Evolutionary conservation across 2,888 invertebrate species (phyloP).

Genomic region (Palloptera scutellata): DNA sequence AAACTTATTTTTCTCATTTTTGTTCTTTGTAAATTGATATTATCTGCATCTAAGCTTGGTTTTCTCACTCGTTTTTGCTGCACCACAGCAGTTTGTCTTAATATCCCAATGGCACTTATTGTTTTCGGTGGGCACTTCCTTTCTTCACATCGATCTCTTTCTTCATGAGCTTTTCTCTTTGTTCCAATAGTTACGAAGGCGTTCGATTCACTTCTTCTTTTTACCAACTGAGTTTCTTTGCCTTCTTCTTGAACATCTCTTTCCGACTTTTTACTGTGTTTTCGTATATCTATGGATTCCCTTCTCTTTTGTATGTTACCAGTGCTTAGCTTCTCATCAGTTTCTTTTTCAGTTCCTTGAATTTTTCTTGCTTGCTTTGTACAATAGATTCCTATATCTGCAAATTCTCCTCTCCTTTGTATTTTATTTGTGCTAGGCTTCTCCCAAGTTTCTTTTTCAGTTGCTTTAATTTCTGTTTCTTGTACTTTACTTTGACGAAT

Average conservation of each 20-base stretch:
- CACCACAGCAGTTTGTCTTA: background rate
- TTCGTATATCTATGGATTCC: slow-evolving; percentile 11
- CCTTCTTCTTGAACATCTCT: too few relatives aligned
- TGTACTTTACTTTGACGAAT: too few relatives aligned
- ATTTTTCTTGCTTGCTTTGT: too few relatives aligned
- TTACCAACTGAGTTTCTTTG: too few relatives aligned
- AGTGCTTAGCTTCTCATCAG: background rate
- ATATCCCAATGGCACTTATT: background rate
- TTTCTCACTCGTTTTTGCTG: background rate
- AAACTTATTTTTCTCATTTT: background rate
- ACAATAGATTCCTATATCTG: too few relatives aligned
- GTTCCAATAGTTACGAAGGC: background rate
- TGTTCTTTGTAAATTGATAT: background rate
- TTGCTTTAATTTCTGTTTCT: too few relatives aligned
- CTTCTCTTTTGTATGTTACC: slow-evolving; percentile 12
- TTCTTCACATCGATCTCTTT: background rate
- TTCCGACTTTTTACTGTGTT: too few relatives aligned
- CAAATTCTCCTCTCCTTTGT: too few relatives aligned
- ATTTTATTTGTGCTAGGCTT: too few relatives aligned
- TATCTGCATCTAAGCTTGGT: background rate
- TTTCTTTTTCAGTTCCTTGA: too few relatives aligned
- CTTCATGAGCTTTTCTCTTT: background rate
- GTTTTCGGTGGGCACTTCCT: background rate
- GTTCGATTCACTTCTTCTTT: too few relatives aligned
- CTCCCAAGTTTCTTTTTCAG: too few relatives aligned